phyloP scores from a whole-genome alignment of 1,140 invertebrate species.

The Ladona fulva region DNA sequence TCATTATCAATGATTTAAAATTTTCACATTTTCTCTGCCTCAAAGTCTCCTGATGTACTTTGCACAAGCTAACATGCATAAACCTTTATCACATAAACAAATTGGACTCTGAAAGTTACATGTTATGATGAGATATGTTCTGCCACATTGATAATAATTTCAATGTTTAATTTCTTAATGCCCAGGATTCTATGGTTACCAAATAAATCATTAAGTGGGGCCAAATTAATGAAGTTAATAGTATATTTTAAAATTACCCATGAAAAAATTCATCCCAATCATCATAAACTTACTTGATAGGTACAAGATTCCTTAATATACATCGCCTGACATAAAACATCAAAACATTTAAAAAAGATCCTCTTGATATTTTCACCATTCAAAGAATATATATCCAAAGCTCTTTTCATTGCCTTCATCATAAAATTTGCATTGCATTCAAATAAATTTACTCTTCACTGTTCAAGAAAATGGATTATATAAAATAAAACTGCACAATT shows the following conservation, averaged over 20 bases:
- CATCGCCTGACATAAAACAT: not conserved
- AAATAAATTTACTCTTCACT: not conserved
- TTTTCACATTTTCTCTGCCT: not conserved
- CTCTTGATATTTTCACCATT: not conserved
- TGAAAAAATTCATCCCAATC: not conserved
- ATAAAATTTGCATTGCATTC: not conserved
- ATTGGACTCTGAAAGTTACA: not conserved
- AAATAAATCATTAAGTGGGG: not conserved
- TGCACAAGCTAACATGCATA: not conserved
- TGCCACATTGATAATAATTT: not conserved
- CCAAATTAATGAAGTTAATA: too few species aligned
- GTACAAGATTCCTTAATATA: not conserved
- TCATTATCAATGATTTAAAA: not conserved
- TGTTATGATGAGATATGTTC: not conserved
- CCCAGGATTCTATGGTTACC: not conserved
- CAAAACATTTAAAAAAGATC: not conserved
- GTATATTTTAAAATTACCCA: too few species aligned
- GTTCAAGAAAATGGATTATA: not conserved
- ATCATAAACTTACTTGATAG: not conserved
- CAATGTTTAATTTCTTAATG: not conserved
- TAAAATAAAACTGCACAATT: not conserved
- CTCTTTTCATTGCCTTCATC: conserved; percentile 5
- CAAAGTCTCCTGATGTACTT: not conserved
- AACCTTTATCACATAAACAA: not conserved
- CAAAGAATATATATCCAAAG: conserved; percentile 4